A percentile compares a stretch with the other conserved stretches of the same genome.
Evolutionary conservation across 2,797 vertebrate genomes (phyloP).

Genomic region (Lagorchestes hirsutus): DNA sequence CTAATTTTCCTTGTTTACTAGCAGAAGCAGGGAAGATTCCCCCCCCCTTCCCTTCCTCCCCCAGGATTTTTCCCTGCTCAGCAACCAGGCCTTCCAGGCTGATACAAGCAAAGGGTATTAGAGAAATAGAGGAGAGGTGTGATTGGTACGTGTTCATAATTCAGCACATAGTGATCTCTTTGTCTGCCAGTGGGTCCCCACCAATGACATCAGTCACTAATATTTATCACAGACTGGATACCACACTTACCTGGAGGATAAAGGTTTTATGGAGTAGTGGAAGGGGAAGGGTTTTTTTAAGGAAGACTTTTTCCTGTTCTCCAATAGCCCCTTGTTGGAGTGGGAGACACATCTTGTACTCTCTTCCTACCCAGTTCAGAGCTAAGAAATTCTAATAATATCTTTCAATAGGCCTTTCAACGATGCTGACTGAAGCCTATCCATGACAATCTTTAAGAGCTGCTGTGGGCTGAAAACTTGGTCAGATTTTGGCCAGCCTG

Average conservation of each 20-base stretch:
- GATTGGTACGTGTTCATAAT: background rate
- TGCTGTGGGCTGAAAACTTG: background rate
- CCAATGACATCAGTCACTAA: background rate
- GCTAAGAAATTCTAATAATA: background rate
- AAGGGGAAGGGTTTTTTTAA: background rate
- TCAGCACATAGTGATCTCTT: background rate
- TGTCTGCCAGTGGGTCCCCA: background rate
- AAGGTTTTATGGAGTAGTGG: background rate
- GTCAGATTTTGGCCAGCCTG: background rate
- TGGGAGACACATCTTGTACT: background rate
- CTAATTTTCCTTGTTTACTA: background rate
- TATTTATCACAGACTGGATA: background rate
- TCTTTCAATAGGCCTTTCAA: background rate
- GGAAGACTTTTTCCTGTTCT: background rate
- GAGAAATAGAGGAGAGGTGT: background rate
- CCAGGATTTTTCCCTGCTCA: background rate
- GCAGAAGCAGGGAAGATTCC: background rate
- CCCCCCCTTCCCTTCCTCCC: background rate
- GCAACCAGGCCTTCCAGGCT: background rate
- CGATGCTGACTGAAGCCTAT: background rate
- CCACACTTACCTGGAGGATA: background rate
- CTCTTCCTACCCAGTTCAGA: background rate
- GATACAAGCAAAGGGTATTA: background rate
- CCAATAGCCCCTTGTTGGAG: background rate
- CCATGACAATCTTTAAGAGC: background rate